Percentiles rank a stretch among this genome's conserved stretches.
phyloP scores from a whole-genome alignment of 1,140 invertebrate species.

The Ooceraea biroi region DNA sequence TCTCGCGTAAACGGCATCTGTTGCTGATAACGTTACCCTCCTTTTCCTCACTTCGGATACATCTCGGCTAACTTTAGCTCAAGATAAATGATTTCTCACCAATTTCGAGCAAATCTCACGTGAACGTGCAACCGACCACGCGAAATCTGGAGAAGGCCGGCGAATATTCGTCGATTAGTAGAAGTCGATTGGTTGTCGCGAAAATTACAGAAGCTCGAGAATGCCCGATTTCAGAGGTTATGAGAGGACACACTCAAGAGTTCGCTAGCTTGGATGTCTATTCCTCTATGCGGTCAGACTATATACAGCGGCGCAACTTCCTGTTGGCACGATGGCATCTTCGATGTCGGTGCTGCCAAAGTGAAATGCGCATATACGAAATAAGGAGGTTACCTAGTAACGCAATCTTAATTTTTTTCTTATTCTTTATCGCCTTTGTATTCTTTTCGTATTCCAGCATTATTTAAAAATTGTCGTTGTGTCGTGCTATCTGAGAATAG shows the following conservation, averaged over 20 bases:
- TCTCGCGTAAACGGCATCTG: slow-evolving; percentile 41
- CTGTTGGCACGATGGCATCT: too few relatives aligned
- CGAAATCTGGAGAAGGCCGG: not conserved
- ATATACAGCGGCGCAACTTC: too few relatives aligned
- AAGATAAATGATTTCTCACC: slow-evolving; percentile 18
- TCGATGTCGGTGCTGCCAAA: too few relatives aligned
- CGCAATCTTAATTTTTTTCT: too few relatives aligned
- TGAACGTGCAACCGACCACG: not conserved
- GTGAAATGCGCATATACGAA: too few relatives aligned
- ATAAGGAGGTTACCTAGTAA: too few relatives aligned
- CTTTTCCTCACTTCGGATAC: not conserved
- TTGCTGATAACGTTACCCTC: slow-evolving; percentile 49
- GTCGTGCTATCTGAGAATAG: too few relatives aligned
- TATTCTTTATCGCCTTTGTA: too few relatives aligned
- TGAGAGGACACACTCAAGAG: slow-evolving; percentile 26
- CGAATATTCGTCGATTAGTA: slow-evolving; percentile 1
- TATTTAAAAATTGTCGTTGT: too few relatives aligned
- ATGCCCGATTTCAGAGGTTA: slow-evolving; percentile 28
- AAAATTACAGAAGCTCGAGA: slow-evolving; percentile 9
- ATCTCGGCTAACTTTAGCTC: not conserved
- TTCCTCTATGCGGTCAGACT: not conserved
- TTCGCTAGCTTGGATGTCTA: slow-evolving; percentile 3
- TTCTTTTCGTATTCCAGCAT: too few relatives aligned
- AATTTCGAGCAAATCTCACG: not conserved
- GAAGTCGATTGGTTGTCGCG: not conserved